Base-by-base conservation (phyloP, 2,888 invertebrate species). In the Diarsia mendica region DNA sequence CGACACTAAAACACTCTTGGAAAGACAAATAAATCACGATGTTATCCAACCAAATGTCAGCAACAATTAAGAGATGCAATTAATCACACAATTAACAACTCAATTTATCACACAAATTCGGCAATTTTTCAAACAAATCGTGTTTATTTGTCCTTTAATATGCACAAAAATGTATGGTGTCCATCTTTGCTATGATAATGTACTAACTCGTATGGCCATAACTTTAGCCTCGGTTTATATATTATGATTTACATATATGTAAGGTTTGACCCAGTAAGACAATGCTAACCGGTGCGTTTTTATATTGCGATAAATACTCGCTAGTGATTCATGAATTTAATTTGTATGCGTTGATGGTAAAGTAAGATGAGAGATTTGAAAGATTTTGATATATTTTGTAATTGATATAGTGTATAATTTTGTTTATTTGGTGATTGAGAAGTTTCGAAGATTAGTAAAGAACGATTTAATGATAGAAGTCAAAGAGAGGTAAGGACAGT, bases 251-350 rank as follows among this genome's bases (percentile, higher is more conserved):
- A 80, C 85, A 87, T 87, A 86, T 88, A 79, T 67, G 79, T 79
- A 68, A 69, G 46, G 75, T 46, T 75, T 88, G 88, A 88, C 87
- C 87, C 77, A 87, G 75, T 82, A 75, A 88, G 53, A 81, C 80
- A 82, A 77, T 84, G 87, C 72, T 75, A 87, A 85, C 84, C 68
- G 63, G 78, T 78, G 74, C 65, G 68, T 68, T 85, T 73, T 79
- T 79, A 72, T 72, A 65, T 46, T 23, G 44, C 67, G 48, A 72
- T 70, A 51, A 65, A 80, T 75, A 49, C 53, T 28, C 53, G 61
- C n/a, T 49, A 46, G 63, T 78, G 60, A 81, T 46, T 75, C 65
- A 63, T 68, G 18, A 64, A 63, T 79, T 23, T 33, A 44, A 11
- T 39, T 23, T 44, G 13, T 80, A 51, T 49, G 58, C 61, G 20